Percentiles rank a stretch among this genome's conserved stretches.
These are phyloP conservation scores for Diacarnus erythraeanus DNA, from an alignment of 37 sponge, comb jelly and placozoan genomes.

Conservation along the genomic window DNA sequence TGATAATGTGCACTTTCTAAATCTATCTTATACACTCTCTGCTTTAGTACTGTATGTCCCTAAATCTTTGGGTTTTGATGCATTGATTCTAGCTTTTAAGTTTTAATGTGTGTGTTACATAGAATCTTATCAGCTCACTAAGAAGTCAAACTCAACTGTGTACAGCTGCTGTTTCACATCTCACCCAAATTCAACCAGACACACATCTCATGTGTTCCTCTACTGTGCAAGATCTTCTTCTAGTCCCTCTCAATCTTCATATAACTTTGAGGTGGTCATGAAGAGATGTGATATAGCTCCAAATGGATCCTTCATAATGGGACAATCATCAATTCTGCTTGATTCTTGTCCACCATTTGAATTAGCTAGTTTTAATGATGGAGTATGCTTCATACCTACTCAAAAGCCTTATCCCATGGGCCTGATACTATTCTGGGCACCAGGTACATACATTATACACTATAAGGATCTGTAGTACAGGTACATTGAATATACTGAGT, in stretches of 20 bases:
- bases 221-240: constrained; percentile 5
- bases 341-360: constrained; percentile 21
- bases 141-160: background rate
- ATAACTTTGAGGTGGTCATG: background rate
- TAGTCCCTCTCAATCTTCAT: background rate
- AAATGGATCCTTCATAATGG: constrained; percentile 15
- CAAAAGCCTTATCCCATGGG: constrained; percentile 8
- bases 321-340: constrained; percentile 12
- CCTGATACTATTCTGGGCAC: constrained; percentile 40
- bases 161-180: constrained; percentile 3
- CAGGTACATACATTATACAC: no score
- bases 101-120: no score
- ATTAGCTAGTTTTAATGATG: constrained; percentile 7
- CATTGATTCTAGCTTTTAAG: no score
- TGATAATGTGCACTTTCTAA: no score
- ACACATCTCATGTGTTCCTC: background rate
- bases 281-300: background rate
- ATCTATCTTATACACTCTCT: no score
- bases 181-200: background rate
- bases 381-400: constrained; percentile 27
- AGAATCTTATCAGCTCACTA: constrained; percentile 1
- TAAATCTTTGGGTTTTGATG: no score
- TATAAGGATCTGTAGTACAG: no score
- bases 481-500: no score
- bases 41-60: no score